These are phyloP conservation scores for Latheticus oryzae DNA, from an alignment of 2,888 invertebrate species.

Conservation along the genomic window DNA sequence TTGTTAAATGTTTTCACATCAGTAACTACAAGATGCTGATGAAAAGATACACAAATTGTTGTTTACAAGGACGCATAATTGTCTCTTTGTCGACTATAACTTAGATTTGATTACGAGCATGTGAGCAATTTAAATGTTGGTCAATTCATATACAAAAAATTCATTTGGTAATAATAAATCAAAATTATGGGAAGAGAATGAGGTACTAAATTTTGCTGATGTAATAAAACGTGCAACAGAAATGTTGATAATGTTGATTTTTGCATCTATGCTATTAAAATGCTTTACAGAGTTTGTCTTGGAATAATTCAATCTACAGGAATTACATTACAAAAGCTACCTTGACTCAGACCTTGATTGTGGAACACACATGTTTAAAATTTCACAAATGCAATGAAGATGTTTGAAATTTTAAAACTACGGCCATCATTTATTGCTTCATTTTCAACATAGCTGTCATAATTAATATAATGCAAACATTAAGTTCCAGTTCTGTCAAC, in stretches of 20 bases:
- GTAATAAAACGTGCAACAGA: slow-evolving; percentile 29
- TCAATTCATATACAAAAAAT: no score
- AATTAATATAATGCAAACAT: slow-evolving; percentile 7
- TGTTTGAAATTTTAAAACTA: slow-evolving; percentile 17
- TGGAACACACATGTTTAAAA: background rate
- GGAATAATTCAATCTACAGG: background rate
- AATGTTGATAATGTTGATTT: no score
- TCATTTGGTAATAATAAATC: no score
- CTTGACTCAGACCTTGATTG: slow-evolving; percentile 13
- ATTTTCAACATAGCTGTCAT: background rate
- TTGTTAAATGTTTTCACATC: slow-evolving; percentile 31
- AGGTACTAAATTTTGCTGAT: slow-evolving; percentile 22
- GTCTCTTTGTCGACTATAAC: background rate
- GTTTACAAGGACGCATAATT: slow-evolving; percentile 3
- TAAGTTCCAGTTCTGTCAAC: slow-evolving; percentile 7
- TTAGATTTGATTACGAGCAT: no score
- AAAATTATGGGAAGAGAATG: slow-evolving; percentile 31
- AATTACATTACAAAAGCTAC: background rate
- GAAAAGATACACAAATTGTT: slow-evolving; percentile 16
- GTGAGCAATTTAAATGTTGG: no score
- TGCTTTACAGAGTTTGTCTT: no score
- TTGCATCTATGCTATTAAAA: no score
- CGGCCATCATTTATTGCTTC: slow-evolving; percentile 12
- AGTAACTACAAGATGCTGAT: slow-evolving; percentile 6
- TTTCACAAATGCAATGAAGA: slow-evolving; percentile 16